Conservation (phyloP, 2,888 invertebrate species). For the Epirrhoe tristata region DNA sequence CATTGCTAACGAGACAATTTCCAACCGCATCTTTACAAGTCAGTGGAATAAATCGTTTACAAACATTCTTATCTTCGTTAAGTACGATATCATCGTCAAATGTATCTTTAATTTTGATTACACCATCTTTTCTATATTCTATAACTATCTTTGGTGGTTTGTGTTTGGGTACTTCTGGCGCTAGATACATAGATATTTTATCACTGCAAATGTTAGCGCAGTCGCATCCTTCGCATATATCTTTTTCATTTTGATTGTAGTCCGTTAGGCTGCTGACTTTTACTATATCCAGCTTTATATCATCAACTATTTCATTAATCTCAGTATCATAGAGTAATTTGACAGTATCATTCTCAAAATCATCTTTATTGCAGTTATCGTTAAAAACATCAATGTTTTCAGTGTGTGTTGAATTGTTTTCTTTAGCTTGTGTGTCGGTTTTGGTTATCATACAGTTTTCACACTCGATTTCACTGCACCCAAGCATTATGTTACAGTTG, state of each 20-base stretch:
- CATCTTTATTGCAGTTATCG: constrained; percentile 11
- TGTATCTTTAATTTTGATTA: constrained; percentile 68
- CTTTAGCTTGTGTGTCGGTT: constrained; percentile 50
- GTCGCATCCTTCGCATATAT: constrained; percentile 56
- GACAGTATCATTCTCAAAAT: constrained; percentile 3
- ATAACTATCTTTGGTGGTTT: constrained; percentile 40
- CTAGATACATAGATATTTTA: constrained; percentile 31
- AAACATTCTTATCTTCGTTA: constrained; percentile 35
- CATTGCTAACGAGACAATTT: constrained; percentile 75
- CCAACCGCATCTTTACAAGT: constrained; percentile 76
- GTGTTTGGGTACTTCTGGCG: constrained; percentile 1
- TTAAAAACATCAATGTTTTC: constrained; percentile 22
- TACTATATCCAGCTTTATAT: constrained; percentile 4
- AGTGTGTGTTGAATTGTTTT: constrained; percentile 48
- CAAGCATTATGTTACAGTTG: constrained; percentile 60
- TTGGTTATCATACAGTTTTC: constrained; percentile 64
- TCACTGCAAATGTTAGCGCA: constrained; percentile 52
- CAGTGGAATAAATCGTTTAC: constrained; percentile 52
- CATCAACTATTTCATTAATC: constrained; percentile 3
- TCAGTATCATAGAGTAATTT: background rate
- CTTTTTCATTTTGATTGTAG: constrained; percentile 25
- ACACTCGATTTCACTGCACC: constrained; percentile 56
- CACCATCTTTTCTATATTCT: constrained; percentile 64
- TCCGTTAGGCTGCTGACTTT: constrained; percentile 13
- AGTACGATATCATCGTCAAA: constrained; percentile 60